Percentiles rank a stretch among this genome's conserved stretches.
phyloP scores from a whole-genome alignment of 2,113 vertebrate species.

The Myrmecobius fasciatus region DNA sequence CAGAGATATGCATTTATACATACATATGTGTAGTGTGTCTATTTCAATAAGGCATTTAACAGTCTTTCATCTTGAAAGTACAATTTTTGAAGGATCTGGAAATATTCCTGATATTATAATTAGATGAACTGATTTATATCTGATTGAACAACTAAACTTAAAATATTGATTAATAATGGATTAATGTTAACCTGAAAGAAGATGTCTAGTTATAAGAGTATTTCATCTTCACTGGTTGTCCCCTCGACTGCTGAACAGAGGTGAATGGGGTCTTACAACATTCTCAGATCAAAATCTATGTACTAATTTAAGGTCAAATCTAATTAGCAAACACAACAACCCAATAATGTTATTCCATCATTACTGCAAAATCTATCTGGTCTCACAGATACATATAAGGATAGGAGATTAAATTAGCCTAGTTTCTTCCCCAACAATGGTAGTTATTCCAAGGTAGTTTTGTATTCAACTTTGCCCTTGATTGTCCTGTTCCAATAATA shows the following conservation, averaged over 20 bases:
- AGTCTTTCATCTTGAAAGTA: not conserved
- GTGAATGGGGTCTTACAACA: not conserved
- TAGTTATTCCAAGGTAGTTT: not conserved
- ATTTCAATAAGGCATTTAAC: not conserved
- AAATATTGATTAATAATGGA: not conserved
- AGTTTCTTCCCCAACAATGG: not conserved
- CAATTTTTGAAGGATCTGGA: not conserved
- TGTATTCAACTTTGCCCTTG: not conserved
- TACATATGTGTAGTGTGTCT: not conserved
- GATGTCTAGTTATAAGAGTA: not conserved
- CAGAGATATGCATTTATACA: not conserved
- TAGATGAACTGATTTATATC: not conserved
- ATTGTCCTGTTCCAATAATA: not conserved
- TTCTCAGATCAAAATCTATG: not conserved
- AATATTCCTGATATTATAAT: not conserved
- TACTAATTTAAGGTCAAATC: not conserved
- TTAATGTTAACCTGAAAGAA: not conserved
- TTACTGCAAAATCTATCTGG: not conserved
- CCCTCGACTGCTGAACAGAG: not conserved
- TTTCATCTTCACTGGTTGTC: not conserved
- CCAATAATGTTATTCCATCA: not conserved
- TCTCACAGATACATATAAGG: not conserved
- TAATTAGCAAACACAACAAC: not conserved
- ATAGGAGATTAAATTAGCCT: not conserved
- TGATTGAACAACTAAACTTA: not conserved